Evolutionary conservation across 2,888 invertebrate species (phyloP).

Genomic region (Acanthosepion pharaonis): DNA sequence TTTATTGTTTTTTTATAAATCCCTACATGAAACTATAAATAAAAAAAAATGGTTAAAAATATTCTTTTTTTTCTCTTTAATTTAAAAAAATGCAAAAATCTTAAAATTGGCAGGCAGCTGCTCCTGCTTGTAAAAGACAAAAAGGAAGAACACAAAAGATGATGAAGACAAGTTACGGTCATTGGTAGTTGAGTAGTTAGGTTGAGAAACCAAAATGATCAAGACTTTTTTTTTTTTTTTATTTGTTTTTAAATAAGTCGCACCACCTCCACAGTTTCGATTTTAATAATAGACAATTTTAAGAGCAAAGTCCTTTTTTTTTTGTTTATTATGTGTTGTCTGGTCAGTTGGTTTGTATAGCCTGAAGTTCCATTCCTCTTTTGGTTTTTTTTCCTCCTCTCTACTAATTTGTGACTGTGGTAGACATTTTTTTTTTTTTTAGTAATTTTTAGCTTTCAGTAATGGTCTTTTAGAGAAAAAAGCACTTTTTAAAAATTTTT

Average conservation of each 20-base stretch:
- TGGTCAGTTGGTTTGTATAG: background rate
- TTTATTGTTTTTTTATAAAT: too few species aligned
- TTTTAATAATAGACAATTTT: background rate
- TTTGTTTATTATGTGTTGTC: background rate
- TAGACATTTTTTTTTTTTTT: background rate
- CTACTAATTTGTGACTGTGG: background rate
- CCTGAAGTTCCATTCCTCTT: too few species aligned
- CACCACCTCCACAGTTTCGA: background rate
- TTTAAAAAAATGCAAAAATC: too few species aligned
- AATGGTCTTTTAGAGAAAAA: background rate
- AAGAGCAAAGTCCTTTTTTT: background rate
- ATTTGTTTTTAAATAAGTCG: background rate
- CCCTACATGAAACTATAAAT: too few species aligned
- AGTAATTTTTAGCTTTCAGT: background rate
- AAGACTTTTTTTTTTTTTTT: background rate
- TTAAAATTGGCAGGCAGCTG: too few species aligned
- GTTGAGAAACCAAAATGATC: too few species aligned
- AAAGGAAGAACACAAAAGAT: too few species aligned
- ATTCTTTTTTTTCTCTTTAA: too few species aligned
- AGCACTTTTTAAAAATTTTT: background rate
- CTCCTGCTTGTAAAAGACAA: too few species aligned
- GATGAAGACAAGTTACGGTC: too few species aligned
- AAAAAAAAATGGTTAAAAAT: too few species aligned
- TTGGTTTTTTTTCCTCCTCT: background rate
- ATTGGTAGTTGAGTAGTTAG: too few species aligned